Conservation (phyloP, 2,797 vertebrate species). For the Microctenopoma lineatum region DNA sequence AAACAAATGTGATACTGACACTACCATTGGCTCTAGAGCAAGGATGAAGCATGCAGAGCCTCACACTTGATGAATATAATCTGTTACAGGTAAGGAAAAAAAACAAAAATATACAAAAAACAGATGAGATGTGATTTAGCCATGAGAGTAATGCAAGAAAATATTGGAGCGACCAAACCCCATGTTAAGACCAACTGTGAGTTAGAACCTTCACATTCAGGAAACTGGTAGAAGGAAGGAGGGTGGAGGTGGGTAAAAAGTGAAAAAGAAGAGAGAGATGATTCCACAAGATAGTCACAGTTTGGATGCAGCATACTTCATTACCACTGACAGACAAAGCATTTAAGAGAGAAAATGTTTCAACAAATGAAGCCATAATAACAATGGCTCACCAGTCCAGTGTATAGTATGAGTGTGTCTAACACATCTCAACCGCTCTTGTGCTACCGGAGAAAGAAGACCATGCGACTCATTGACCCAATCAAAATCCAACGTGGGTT, state of each 20-base stretch:
- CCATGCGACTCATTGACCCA: constrained; percentile 17
- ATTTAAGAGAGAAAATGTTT: constrained; percentile 36
- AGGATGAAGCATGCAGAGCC: constrained; percentile 75
- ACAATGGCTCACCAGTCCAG: constrained; percentile 66
- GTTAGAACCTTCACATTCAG: constrained; percentile 73
- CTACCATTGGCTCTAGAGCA: constrained; percentile 51
- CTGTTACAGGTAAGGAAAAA: constrained; percentile 67
- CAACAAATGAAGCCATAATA: constrained; percentile 26
- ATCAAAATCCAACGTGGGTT: background rate
- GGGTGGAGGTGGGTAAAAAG: background rate
- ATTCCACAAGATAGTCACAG: constrained; percentile 64
- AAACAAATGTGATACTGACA: constrained; percentile 57
- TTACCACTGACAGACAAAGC: constrained; percentile 62
- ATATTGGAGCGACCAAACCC: constrained; percentile 35
- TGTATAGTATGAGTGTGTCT: constrained; percentile 58
- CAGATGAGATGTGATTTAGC: constrained; percentile 56
- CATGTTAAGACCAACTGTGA: constrained; percentile 59
- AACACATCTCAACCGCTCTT: constrained; percentile 49
- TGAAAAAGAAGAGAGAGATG: constrained; percentile 22
- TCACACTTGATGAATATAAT: constrained; percentile 47
- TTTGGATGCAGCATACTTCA: constrained; percentile 69
- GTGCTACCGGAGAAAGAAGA: constrained; percentile 60
- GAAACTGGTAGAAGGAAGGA: constrained; percentile 26
- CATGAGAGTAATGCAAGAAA: constrained; percentile 35
- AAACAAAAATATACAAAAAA: constrained; percentile 81